phyloP scores from a whole-genome alignment of 1,140 invertebrate species.

The Harpegnathos saltator region DNA sequence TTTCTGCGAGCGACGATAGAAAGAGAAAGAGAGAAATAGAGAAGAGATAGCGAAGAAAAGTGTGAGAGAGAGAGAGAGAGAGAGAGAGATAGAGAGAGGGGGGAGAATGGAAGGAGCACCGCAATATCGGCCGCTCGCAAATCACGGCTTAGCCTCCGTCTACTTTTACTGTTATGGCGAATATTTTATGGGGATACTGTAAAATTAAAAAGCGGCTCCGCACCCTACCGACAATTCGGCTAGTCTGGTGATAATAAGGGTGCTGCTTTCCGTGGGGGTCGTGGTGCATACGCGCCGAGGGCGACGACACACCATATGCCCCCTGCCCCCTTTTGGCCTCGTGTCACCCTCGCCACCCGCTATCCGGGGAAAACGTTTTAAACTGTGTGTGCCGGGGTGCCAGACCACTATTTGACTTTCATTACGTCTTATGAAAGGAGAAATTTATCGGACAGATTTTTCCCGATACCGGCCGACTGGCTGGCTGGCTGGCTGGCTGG shows the following conservation, averaged over 20 bases:
- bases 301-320: constrained; percentile 79
- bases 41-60: too few relatives aligned
- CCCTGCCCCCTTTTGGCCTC: constrained; percentile 15
- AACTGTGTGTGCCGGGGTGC: constrained; percentile 78
- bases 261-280: constrained; percentile 62
- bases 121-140: constrained; percentile 81
- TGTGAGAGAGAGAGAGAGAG: too few relatives aligned
- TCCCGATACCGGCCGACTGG: constrained; percentile 11
- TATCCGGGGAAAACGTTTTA: constrained; percentile 68
- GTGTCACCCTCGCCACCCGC: constrained; percentile 35
- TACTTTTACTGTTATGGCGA: constrained; percentile 81
- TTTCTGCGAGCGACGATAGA: too few relatives aligned
- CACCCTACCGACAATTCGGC: constrained; percentile 63
- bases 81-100: not conserved
- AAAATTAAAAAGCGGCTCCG: constrained; percentile 84
- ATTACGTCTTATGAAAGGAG: constrained; percentile 82
- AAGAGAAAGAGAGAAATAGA: too few relatives aligned
- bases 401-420: constrained; percentile 86
- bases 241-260: constrained; percentile 80
- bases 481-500: too few relatives aligned
- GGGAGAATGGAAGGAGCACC: constrained; percentile 30
- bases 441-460: constrained; percentile 76
- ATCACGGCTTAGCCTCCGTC: constrained; percentile 81
- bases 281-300: constrained; percentile 45
- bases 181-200: constrained; percentile 85